phyloP scores from a whole-genome alignment of 2,113 vertebrate species.

The Nannobrachium achirus region DNA sequence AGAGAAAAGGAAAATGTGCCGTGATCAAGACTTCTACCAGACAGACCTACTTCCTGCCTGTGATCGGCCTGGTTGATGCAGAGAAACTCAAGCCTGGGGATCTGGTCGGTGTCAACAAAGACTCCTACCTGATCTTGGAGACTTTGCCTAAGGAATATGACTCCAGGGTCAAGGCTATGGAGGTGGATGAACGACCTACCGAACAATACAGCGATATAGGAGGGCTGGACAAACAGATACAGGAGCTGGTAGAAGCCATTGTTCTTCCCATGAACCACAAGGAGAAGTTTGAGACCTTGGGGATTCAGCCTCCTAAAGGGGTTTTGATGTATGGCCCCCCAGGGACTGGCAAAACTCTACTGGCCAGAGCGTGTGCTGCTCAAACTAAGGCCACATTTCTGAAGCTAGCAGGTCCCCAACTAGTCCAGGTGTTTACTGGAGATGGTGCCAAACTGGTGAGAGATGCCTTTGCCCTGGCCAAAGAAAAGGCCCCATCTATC shows the following conservation, averaged over 20 bases:
- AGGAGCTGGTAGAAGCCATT: conserved; percentile 98
- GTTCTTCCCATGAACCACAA: conserved; percentile 99
- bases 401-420: conserved; percentile 95
- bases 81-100: conserved; percentile 98
- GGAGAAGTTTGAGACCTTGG: conserved; percentile 99
- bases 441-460: conserved; percentile 98
- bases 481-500: conserved; percentile 98
- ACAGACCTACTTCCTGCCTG: conserved; percentile 97
- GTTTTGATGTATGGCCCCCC: conserved; percentile 99
- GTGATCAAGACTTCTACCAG: conserved; percentile 98
- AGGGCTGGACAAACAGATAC: conserved; percentile 98
- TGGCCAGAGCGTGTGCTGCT: conserved; percentile 96
- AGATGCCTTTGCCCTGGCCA: conserved; percentile 96
- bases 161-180: conserved; percentile 98
- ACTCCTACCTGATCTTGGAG: conserved; percentile 98
- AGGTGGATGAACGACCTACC: conserved; percentile 97
- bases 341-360: conserved; percentile 94
- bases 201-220: conserved; percentile 99
- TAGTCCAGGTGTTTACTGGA: conserved; percentile 99
- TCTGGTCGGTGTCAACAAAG: conserved; percentile 98
- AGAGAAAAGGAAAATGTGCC: conserved; percentile 98
- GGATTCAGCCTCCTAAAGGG: conserved; percentile 97
- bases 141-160: conserved; percentile 98
- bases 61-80: conserved; percentile 97
- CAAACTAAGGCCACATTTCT: conserved; percentile 99